phyloP scores from a whole-genome alignment of 1,140 invertebrate genomes.

The Eubasilissa regina region DNA sequence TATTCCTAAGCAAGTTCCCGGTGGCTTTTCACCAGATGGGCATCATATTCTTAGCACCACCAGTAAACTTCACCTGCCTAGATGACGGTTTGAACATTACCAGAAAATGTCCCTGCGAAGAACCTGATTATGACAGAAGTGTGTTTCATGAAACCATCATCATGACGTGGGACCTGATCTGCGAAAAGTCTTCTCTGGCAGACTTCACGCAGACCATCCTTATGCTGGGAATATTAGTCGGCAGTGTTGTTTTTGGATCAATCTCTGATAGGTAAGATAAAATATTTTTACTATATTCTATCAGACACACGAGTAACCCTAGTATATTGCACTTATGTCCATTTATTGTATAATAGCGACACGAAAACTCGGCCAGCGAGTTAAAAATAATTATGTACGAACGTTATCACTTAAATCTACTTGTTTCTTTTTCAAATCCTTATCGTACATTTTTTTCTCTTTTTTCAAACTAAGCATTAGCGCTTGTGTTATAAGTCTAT shows the following conservation, averaged over 20 bases:
- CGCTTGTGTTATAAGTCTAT: too few relatives aligned
- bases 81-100: constrained; percentile 60
- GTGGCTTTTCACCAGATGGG: constrained; percentile 81
- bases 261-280: constrained; percentile 68
- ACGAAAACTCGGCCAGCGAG: too few relatives aligned
- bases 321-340: too few relatives aligned
- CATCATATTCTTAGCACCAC: constrained; percentile 77
- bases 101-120: constrained; percentile 71
- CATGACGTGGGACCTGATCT: constrained; percentile 84
- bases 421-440: too few relatives aligned
- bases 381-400: too few relatives aligned
- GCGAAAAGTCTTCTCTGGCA: constrained; percentile 74
- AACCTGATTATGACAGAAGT: constrained; percentile 75
- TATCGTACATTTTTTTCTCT: too few relatives aligned
- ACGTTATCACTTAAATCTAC: too few relatives aligned
- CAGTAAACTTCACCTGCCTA: constrained; percentile 69
- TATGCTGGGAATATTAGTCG: constrained; percentile 68
- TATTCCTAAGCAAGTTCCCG: constrained; percentile 80
- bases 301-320: too few relatives aligned
- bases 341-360: too few relatives aligned
- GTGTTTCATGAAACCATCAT: constrained; percentile 81
- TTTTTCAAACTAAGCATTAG: too few relatives aligned
- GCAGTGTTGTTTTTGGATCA: constrained; percentile 69
- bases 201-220: constrained; percentile 78
- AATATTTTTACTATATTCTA: constrained; percentile 12